These are phyloP conservation scores for Lepisosteus osseus DNA, from an alignment of 2,113 vertebrate species.

Conservation along the genomic window DNA sequence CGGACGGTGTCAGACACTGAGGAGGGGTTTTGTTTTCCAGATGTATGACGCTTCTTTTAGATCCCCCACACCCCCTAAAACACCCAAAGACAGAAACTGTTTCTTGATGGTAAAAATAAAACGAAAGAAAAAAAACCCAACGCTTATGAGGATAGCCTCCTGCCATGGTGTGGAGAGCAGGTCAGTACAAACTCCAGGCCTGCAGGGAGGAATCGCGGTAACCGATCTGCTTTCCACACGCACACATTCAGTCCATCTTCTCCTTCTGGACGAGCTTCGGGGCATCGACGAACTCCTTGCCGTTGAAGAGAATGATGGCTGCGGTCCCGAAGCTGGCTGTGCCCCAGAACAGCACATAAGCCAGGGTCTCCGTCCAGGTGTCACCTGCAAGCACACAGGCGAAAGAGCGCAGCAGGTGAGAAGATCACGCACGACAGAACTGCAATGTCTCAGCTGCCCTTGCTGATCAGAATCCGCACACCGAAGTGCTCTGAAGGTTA, in stretches of 20 bases:
- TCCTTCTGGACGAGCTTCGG: conserved; percentile 92
- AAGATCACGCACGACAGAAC: no score
- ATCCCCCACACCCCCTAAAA: neutral
- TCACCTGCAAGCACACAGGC: conserved; percentile 70
- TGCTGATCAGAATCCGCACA: neutral
- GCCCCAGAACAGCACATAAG: conserved; percentile 93
- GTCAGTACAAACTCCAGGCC: conserved; percentile 89
- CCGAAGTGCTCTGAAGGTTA: neutral
- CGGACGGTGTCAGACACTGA: neutral
- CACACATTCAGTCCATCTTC: conserved; percentile 98
- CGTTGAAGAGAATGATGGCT: conserved; percentile 90
- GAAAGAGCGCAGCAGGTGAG: neutral
- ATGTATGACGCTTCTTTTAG: neutral
- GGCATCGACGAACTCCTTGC: conserved; percentile 91
- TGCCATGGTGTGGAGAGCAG: conserved; percentile 67
- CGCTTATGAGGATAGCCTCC: neutral
- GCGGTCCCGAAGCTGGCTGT: conserved; percentile 82
- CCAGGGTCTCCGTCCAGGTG: conserved; percentile 92
- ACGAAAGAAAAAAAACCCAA: neutral
- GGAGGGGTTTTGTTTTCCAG: neutral
- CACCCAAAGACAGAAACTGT: neutral
- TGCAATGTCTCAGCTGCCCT: neutral
- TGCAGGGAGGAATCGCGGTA: conserved; percentile 67
- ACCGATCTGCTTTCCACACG: conserved; percentile 94
- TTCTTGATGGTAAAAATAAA: neutral